Evolutionary conservation across 2,113 vertebrate species (phyloP).

Genomic region (Dasypus novemcinctus): DNA sequence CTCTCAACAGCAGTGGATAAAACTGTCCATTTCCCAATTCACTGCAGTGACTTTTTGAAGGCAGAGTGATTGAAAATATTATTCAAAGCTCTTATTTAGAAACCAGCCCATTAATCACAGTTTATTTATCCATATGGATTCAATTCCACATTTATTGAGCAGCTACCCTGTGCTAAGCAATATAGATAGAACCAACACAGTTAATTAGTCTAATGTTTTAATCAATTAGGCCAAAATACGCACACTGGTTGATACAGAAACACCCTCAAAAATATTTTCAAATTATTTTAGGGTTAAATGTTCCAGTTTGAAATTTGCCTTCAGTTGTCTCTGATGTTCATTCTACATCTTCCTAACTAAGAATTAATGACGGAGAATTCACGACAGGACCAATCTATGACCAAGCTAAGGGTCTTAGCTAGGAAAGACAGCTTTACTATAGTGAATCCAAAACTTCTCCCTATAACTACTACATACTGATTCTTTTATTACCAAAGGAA

Average conservation of each 20-base stretch:
- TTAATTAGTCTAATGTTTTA: slow-evolving; percentile 1
- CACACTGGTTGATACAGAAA: not conserved
- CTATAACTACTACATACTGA: not conserved
- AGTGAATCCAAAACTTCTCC: not conserved
- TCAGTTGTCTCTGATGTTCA: not conserved
- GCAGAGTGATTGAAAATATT: slow-evolving; percentile 18
- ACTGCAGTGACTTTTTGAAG: slow-evolving; percentile 9
- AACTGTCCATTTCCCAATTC: not conserved
- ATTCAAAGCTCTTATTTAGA: slow-evolving; percentile 1
- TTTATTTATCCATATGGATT: slow-evolving; percentile 11
- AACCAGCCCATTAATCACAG: not conserved
- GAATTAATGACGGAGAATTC: not conserved
- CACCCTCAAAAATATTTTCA: not conserved
- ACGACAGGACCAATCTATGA: not conserved
- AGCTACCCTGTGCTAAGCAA: not conserved
- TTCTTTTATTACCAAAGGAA: not conserved
- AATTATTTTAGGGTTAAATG: not conserved
- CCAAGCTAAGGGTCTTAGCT: not conserved
- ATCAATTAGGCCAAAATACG: slow-evolving; percentile 5
- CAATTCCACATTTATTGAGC: not conserved
- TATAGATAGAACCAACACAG: not conserved
- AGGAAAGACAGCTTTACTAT: not conserved
- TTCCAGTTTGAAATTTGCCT: not conserved
- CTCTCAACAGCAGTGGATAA: not conserved
- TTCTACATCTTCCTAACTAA: not conserved